These are phyloP conservation scores for Punctoribates punctum DNA, from an alignment of 2,888 invertebrate genomes.

Conservation along the genomic window DNA sequence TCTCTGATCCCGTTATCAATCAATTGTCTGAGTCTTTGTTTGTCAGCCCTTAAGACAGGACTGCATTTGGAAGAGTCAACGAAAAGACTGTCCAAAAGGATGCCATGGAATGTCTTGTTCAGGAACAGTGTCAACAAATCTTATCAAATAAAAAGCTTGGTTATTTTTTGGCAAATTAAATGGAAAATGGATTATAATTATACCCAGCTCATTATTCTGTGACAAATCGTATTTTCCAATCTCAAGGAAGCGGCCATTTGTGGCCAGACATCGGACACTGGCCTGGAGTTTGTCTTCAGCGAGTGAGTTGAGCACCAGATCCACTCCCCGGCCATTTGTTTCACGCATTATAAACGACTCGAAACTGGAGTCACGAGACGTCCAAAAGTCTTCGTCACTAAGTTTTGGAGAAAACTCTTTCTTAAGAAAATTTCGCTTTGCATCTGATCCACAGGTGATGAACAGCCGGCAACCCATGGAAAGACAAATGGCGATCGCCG, in stretches of 20 bases:
- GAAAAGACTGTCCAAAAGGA: conserved; percentile 38
- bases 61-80: neutral
- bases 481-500: conserved; percentile 58
- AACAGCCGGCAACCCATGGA: conserved; percentile 54
- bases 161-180: too few species aligned
- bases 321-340: conserved; percentile 57
- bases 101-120: conserved; percentile 44
- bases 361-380: conserved; percentile 55
- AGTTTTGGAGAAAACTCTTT: conserved; percentile 55
- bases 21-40: too few species aligned
- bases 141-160: neutral
- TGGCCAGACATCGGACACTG: conserved; percentile 57
- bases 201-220: conserved; percentile 56
- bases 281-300: conserved; percentile 59
- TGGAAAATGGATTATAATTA: too few species aligned
- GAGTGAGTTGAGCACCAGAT: conserved; percentile 59
- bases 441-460: conserved; percentile 56
- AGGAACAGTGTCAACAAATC: conserved; percentile 1
- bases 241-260: conserved; percentile 59
- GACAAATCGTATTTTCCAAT: conserved; percentile 60
- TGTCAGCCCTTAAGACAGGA: neutral
- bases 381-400: conserved; percentile 55
- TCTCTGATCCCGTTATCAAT: too few species aligned
- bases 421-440: conserved; percentile 53
- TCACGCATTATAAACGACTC: conserved; percentile 55